Base-by-base conservation (phyloP, 2,888 invertebrate genomes). In the Druceiella hillmani region DNA sequence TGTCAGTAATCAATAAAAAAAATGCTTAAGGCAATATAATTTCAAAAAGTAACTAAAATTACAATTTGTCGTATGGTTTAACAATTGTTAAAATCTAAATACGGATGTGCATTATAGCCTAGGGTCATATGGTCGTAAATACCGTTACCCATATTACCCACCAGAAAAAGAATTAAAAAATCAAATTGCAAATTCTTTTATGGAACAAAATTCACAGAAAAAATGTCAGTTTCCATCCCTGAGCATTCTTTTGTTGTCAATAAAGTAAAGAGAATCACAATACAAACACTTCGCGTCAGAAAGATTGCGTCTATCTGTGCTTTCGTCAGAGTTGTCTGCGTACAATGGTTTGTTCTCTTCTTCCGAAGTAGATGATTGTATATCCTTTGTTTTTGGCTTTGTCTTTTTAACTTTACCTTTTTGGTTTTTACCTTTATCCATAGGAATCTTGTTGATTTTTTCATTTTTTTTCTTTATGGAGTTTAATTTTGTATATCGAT, bases 321-420 rank as follows among this genome's bases (percentile, higher is more conserved):
- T 20, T 20, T 20, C 22, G 22, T 20, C 22, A 20, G 22, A 20
- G 6, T 9, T 20, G 22, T 20, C 22, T 6, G 6, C 9, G 22
- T 20, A 20, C 22, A 20, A 20, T 7, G 22, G 22, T 7, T 20
- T 9, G 9, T 20, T 9, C 9, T 20, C 22, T 20, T 20, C 9
- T 20, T 20, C 22, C 9, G 22, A 20, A 9, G 6, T 20, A 20
- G 22, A 20, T 20, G 9, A 7, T 20, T 20, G 22, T 20, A 20
- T 20, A 20, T 20, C 22, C 22, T 20, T 20, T 20, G 22, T 20
- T 20, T 20, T 20, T 20, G 22, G 6, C 9, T 6, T 20, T 20
- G 22, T 20, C 22, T 20, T 20, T 20, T 20, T 20, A 20, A 6
- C 22, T 20, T 20, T 20, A 20, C 22, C 22, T 20, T 20, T 20